These are phyloP conservation scores for Dipus sagitta DNA, from an alignment of 2,797 vertebrate species.

Conservation along the genomic window DNA sequence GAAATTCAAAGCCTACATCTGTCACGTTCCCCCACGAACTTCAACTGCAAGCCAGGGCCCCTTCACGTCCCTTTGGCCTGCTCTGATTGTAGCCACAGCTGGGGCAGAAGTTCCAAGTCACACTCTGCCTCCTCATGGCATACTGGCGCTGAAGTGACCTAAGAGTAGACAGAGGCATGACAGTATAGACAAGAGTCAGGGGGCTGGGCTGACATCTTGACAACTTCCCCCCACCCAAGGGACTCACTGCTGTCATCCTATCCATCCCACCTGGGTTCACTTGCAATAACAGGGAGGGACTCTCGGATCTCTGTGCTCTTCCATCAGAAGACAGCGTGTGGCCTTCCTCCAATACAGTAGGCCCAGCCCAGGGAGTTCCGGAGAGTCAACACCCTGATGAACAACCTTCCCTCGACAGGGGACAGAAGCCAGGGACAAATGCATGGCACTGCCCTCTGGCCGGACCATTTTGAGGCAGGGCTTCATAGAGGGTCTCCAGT, in stretches of 20 bases:
- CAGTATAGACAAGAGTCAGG: not conserved
- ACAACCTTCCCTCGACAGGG: not conserved
- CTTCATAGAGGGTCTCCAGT: not conserved
- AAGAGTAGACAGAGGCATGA: not conserved
- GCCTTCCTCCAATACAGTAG: not conserved
- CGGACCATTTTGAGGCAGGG: not conserved
- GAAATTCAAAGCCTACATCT: not conserved
- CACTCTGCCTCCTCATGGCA: not conserved
- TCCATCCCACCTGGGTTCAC: fast-evolving
- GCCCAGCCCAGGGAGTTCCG: fast-evolving
- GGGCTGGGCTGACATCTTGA: not conserved
- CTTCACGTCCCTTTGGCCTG: fast-evolving
- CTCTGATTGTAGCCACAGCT: not conserved
- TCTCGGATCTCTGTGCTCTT: not conserved
- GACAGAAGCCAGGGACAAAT: not conserved
- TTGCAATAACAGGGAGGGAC: not conserved
- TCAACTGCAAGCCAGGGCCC: fast-evolving
- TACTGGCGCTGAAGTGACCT: not conserved
- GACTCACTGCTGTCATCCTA: fast-evolving
- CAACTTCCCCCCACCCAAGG: fast-evolving
- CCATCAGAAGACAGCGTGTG: not conserved
- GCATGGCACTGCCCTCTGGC: not conserved
- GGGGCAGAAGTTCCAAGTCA: not conserved
- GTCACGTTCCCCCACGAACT: not conserved
- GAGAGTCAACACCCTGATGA: fast-evolving